A percentile compares a stretch with the other conserved stretches of the same genome.
Evolutionary conservation across 92 coral and sea anemone species (phyloP).

Genomic region (Heliopora coerulea): DNA sequence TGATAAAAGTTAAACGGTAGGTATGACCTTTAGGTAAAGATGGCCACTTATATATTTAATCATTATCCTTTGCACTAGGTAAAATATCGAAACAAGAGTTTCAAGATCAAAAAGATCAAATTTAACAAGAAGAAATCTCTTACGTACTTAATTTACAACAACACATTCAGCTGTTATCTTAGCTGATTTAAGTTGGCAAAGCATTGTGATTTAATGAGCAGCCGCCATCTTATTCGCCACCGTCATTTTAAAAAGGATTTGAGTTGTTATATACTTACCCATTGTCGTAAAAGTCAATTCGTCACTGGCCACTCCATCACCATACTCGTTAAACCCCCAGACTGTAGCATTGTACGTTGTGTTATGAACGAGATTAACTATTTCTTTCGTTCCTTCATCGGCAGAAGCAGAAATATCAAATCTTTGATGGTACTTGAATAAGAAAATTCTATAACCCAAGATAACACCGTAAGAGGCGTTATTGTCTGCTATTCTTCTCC

Average conservation of each 20-base stretch:
- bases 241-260: too few relatives aligned
- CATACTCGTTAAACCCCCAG: constrained; percentile 14
- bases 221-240: too few relatives aligned
- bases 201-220: too few relatives aligned
- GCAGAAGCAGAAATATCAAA: not conserved
- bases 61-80: too few relatives aligned
- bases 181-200: too few relatives aligned
- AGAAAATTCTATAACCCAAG: not conserved
- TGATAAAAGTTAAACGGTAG: too few relatives aligned
- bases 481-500: constrained; percentile 19
- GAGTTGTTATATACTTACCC: not conserved
- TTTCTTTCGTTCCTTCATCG: not conserved
- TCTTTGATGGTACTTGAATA: not conserved
- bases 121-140: too few relatives aligned
- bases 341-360: constrained; percentile 6
- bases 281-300: constrained; percentile 7
- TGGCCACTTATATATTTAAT: too few relatives aligned
- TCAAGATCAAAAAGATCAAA: too few relatives aligned
- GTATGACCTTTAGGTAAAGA: too few relatives aligned
- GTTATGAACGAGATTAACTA: not conserved
- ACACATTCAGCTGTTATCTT: too few relatives aligned
- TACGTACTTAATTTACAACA: not conserved
- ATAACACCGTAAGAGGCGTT: constrained; percentile 7
- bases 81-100: too few relatives aligned
- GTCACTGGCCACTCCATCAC: constrained; percentile 25